Evolutionary conservation across 1,140 invertebrate genomes (phyloP).

Genomic region (Pentalonia nigronervosa): DNA sequence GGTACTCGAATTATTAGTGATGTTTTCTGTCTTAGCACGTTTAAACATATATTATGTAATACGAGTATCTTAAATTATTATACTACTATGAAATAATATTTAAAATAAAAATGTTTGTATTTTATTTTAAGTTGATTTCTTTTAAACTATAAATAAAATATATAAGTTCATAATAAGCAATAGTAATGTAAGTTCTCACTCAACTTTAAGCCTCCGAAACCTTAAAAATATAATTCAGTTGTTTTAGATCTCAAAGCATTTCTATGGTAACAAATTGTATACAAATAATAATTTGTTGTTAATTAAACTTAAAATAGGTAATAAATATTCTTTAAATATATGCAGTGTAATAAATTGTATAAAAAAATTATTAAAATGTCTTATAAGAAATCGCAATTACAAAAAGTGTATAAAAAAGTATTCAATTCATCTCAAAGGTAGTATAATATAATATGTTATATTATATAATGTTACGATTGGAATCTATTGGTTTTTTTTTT

Average conservation of each 20-base stretch:
- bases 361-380: not conserved
- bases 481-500: not conserved
- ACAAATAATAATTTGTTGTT: not conserved
- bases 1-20: not conserved
- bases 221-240: not conserved
- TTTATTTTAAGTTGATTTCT: not conserved
- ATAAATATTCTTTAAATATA: not conserved
- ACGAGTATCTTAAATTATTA: no score
- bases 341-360: not conserved
- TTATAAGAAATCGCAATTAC: not conserved
- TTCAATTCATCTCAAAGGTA: not conserved
- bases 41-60: not conserved
- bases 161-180: no score
- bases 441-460: not conserved
- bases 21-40: not conserved
- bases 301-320: not conserved
- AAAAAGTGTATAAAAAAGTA: not conserved
- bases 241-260: not conserved
- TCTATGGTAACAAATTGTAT: constrained; percentile 7
- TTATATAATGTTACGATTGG: not conserved
- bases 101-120: not conserved
- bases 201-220: not conserved
- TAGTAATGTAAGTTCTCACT: not conserved
- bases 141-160: not conserved
- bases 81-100: no score